A percentile compares a stretch with the other conserved stretches of the same genome.
These are phyloP conservation scores for Dendrocopos noguchii DNA, from an alignment of 2,113 vertebrate species.

Conservation along the genomic window DNA sequence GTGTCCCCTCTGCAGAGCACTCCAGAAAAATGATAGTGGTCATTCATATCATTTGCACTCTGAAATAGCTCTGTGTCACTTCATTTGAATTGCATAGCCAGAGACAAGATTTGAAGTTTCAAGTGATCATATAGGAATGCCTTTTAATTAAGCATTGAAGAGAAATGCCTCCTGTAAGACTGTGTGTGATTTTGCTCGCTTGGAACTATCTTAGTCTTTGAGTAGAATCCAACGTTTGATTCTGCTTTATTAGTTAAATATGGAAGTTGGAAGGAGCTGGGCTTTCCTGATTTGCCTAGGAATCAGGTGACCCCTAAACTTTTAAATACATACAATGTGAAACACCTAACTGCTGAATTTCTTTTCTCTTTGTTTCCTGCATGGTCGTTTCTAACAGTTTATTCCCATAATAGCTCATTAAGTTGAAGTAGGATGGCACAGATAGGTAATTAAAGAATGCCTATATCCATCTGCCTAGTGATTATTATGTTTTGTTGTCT, in stretches of 20 bases:
- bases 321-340: background rate
- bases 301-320: background rate
- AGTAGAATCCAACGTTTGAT: background rate
- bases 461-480: background rate
- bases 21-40: background rate
- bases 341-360: background rate
- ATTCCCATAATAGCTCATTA: background rate
- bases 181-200: background rate
- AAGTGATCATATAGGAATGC: background rate
- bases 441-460: background rate
- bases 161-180: background rate
- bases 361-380: background rate
- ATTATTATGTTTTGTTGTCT: background rate
- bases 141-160: background rate
- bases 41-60: background rate
- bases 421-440: background rate
- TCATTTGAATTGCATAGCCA: conserved; percentile 22
- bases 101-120: background rate
- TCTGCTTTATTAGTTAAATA: background rate
- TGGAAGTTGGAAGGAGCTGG: background rate
- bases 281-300: background rate
- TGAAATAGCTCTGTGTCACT: background rate
- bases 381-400: background rate
- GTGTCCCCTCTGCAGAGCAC: background rate
- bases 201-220: background rate